A percentile compares a stretch with the other conserved stretches of the same genome.
These are phyloP conservation scores for Saccostrea echinata DNA, from an alignment of 1,140 invertebrate species.

Conservation along the genomic window DNA sequence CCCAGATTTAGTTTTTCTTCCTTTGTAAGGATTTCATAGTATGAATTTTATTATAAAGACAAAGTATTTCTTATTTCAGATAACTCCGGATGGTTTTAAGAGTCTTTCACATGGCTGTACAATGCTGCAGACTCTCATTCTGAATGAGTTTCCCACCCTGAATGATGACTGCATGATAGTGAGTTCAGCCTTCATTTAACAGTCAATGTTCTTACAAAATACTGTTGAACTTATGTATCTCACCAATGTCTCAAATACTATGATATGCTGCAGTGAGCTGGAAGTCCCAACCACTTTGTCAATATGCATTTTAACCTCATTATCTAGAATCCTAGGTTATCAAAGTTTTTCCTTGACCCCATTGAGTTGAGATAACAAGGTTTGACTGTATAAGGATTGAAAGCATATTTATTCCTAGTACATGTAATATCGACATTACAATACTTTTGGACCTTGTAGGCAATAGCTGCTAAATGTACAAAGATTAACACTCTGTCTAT, in stretches of 20 bases:
- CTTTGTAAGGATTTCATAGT: not conserved
- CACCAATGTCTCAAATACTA: too few relatives aligned
- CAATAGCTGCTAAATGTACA: slow-evolving; percentile 72
- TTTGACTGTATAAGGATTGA: too few relatives aligned
- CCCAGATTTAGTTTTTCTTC: not conserved
- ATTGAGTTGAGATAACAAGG: too few relatives aligned
- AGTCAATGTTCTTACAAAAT: too few relatives aligned
- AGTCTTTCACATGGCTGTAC: slow-evolving; percentile 74
- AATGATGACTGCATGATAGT: slow-evolving; percentile 77
- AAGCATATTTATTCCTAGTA: too few relatives aligned
- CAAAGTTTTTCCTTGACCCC: too few relatives aligned
- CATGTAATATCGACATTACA: not conserved
- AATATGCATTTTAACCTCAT: too few relatives aligned
- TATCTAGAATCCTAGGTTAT: too few relatives aligned
- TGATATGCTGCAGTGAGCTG: too few relatives aligned
- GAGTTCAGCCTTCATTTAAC: slow-evolving; percentile 47
- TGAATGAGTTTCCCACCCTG: slow-evolving; percentile 78
- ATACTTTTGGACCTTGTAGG: slow-evolving; percentile 56
- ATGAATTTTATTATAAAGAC: not conserved
- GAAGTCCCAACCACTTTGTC: too few relatives aligned
- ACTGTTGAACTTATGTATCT: too few relatives aligned
- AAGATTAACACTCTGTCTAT: slow-evolving; percentile 75
- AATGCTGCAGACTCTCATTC: slow-evolving; percentile 72
- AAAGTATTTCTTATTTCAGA: slow-evolving; percentile 59
- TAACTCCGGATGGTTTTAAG: slow-evolving; percentile 76